phyloP scores from a whole-genome alignment of 2,113 vertebrate genomes.

The Labeo rohita region DNA sequence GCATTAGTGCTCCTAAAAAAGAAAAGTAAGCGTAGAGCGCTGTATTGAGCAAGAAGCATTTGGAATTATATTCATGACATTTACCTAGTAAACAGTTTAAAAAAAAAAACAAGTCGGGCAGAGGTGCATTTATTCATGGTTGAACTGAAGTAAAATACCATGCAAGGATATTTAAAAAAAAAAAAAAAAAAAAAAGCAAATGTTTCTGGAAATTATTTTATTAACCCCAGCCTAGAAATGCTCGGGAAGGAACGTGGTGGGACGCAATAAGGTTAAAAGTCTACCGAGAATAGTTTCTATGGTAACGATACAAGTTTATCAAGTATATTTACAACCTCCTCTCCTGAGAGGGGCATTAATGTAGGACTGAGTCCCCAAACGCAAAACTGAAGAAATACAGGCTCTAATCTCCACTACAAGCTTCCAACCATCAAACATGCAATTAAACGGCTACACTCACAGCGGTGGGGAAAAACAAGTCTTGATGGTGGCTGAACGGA shows the following conservation, averaged over 20 bases:
- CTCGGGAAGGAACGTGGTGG: conserved; percentile 43
- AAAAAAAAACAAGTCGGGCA: background rate
- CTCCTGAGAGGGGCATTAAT: conserved; percentile 66
- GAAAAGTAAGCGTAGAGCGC: too few relatives aligned
- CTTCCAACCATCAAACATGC: conserved; percentile 57
- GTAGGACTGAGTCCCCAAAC: conserved; percentile 61
- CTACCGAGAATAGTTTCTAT: conserved; percentile 68
- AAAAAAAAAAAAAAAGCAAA: conserved; percentile 13
- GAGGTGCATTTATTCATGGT: background rate
- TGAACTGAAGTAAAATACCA: conserved; percentile 10
- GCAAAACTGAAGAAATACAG: conserved; percentile 67
- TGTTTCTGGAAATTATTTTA: conserved; percentile 41
- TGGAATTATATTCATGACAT: conserved; percentile 57
- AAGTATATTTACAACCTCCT: conserved; percentile 73
- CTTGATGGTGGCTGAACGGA: conserved; percentile 25
- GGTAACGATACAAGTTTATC: conserved; percentile 67
- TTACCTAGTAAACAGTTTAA: conserved; percentile 11
- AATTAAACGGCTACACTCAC: conserved; percentile 48
- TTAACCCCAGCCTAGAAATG: conserved; percentile 63
- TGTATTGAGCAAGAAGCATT: conserved; percentile 52
- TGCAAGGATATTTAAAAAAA: conserved; percentile 10
- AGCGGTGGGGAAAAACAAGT: conserved; percentile 43
- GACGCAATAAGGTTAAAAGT: conserved; percentile 61
- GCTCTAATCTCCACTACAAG: conserved; percentile 66
- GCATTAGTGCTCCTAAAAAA: too few relatives aligned